Evolutionary conservation across 92 coral and sea anemone species (phyloP).

Genomic region (Palythoa grandiflora): DNA sequence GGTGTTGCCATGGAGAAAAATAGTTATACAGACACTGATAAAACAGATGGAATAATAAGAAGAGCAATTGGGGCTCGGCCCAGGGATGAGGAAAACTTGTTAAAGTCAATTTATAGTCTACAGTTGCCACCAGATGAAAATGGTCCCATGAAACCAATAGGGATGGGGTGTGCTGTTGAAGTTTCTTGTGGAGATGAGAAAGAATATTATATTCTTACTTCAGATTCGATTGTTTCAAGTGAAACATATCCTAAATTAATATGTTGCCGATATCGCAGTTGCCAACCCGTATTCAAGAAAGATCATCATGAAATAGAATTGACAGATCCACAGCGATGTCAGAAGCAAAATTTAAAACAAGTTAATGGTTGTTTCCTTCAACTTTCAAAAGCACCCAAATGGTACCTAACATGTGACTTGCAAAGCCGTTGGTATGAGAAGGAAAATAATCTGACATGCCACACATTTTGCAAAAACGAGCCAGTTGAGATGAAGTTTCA

Average conservation of each 20-base stretch:
- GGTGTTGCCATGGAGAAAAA: not conserved
- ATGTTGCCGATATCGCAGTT: conserved; percentile 21
- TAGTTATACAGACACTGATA: not conserved
- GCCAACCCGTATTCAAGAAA: too few relatives aligned
- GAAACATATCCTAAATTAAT: not conserved
- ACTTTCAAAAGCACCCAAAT: too few relatives aligned
- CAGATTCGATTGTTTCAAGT: not conserved
- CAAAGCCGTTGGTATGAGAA: too few relatives aligned
- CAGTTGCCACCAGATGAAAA: not conserved
- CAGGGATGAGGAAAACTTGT: not conserved
- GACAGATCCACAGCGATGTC: too few relatives aligned
- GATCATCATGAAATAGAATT: too few relatives aligned
- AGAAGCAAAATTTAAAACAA: too few relatives aligned
- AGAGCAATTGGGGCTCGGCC: not conserved
- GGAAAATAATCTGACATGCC: too few relatives aligned
- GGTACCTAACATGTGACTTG: too few relatives aligned
- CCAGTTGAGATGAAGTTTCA: too few relatives aligned
- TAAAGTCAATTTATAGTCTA: conserved; percentile 5
- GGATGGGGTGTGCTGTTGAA: conserved; percentile 19
- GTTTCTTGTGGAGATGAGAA: not conserved
- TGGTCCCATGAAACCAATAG: not conserved
- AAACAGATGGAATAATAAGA: not conserved
- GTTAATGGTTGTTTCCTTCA: too few relatives aligned
- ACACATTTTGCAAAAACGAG: too few relatives aligned
- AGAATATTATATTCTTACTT: not conserved